phyloP scores from a whole-genome alignment of 2,888 invertebrate genomes.

The Chymomyza fuscimana region DNA sequence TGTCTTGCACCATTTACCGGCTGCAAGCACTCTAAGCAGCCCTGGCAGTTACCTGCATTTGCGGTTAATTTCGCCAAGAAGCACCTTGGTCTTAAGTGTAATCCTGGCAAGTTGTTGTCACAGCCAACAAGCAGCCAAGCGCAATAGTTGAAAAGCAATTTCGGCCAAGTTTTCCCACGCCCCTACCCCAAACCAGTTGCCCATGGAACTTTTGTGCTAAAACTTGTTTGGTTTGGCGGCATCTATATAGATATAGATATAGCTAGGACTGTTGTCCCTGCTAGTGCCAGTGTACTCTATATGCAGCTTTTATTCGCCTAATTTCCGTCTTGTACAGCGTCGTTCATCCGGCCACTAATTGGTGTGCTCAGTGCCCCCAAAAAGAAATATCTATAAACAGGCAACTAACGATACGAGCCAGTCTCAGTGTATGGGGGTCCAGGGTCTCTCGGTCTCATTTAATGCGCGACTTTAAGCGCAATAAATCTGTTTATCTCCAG shows the following conservation, averaged over 20 bases:
- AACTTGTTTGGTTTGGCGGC: constrained; percentile 47
- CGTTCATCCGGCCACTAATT: constrained; percentile 56
- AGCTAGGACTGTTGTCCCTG: constrained; percentile 13
- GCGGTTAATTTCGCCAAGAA: constrained; percentile 50
- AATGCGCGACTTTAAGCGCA: constrained; percentile 55
- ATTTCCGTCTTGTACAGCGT: constrained; percentile 49
- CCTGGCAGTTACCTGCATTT: constrained; percentile 53
- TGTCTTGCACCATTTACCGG: constrained; percentile 19
- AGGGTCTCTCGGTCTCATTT: constrained; percentile 26
- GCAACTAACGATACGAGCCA: constrained; percentile 15
- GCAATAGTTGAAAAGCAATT: constrained; percentile 43
- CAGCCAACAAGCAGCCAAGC: constrained; percentile 38
- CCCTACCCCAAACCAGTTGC: neutral
- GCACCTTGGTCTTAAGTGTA: neutral
- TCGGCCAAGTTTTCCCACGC: neutral
- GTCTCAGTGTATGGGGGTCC: constrained; percentile 9
- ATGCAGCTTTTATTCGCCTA: constrained; percentile 53
- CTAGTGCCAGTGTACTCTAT: constrained; percentile 10
- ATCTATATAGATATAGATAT: constrained; percentile 13
- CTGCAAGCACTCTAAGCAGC: constrained; percentile 1
- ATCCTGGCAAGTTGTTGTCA: constrained; percentile 31
- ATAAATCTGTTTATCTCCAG: constrained; percentile 71
- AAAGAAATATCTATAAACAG: constrained; percentile 62
- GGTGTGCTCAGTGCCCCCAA: constrained; percentile 45
- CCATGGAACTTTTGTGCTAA: constrained; percentile 1